phyloP scores from a whole-genome alignment of 2,797 vertebrate species.

The Austrolebias charrua region DNA sequence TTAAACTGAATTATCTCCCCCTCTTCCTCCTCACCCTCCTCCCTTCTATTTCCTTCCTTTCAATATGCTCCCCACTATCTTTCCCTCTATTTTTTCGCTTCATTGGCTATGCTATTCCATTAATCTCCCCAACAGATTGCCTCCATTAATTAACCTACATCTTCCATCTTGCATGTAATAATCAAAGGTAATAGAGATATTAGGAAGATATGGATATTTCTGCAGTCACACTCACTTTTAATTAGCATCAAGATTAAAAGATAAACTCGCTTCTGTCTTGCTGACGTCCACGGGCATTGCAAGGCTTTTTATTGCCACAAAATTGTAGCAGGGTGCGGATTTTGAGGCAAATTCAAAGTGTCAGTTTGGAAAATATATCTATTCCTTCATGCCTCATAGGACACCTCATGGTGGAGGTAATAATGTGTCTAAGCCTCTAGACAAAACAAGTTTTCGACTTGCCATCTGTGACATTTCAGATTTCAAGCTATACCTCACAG shows the following conservation, averaged over 20 bases:
- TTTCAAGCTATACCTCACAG: conserved; percentile 17
- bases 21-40: background rate
- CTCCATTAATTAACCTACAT: conserved; percentile 71
- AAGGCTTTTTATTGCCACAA: conserved; percentile 22
- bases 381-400: conserved; percentile 19
- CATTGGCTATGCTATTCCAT: conserved; percentile 52
- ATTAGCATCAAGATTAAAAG: conserved; percentile 63
- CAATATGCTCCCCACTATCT: conserved; percentile 51
- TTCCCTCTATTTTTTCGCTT: conserved; percentile 55
- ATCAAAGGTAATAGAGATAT: conserved; percentile 70
- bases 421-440: conserved; percentile 25
- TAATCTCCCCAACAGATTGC: conserved; percentile 72
- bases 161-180: conserved; percentile 69
- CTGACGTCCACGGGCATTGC: conserved; percentile 24
- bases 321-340: conserved; percentile 21
- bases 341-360: conserved; percentile 27
- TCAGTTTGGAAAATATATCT: conserved; percentile 41
- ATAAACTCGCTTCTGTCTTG: conserved; percentile 29
- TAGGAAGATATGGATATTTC: conserved; percentile 61
- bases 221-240: conserved; percentile 59
- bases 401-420: conserved; percentile 27
- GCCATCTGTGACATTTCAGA: conserved; percentile 31
- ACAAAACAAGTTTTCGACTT: conserved; percentile 34
- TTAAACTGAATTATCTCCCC: conserved; percentile 13
- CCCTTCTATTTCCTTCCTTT: background rate